Evolutionary conservation across 1,140 invertebrate genomes (phyloP), one percentile per base, ranked within the genome.

Genomic region (Dufourea novaeangliae): DNA sequence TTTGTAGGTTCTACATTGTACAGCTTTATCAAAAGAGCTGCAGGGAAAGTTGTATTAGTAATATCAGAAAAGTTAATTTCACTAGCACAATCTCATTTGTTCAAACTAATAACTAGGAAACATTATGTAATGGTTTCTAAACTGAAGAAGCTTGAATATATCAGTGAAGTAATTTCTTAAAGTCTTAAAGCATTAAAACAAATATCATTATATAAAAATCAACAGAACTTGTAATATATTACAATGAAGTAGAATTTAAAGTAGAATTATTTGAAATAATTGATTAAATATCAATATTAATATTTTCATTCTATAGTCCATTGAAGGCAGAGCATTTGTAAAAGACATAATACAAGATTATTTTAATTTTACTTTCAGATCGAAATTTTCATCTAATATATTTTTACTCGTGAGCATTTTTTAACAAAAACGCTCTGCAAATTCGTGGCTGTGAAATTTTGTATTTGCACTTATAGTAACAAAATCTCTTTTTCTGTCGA

Each of bases 401-500:
- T 66, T 8, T 52, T 37, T 56, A 27, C 8, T 29, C 11, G 8
- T 32, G 34, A 14, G 20, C 37, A 20, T 20, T 32, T 61, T 39
- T 54, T 1, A 41, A 41, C 17, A 39, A 54, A 27, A 39, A n/a
- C 22, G 17, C 25, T 54, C 79, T 54, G 27, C 22, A 68, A 50
- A 76, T 52, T 71, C 17, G 50, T 82, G 80, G 73, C 79, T 82
- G 80, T 82, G 73, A 82, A 67, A 69, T 71, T 66, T 57, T 77
- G 29, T 82, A 77, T 82, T 71, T 41, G 61, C 52, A 67, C 17
- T 17, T 41, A 12, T 76, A 68, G 67, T 20, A 39, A n/a, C n/a
- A n/a, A n/a, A n/a, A 34, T 25, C 34, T 80, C 17, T 37, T 52
- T 68, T 62, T 71, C 17, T 68, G 37, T 75, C 50, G n/a, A n/a